Evolutionary conservation across 2,797 vertebrate species (phyloP).

Genomic region (Cygnus olor): DNA sequence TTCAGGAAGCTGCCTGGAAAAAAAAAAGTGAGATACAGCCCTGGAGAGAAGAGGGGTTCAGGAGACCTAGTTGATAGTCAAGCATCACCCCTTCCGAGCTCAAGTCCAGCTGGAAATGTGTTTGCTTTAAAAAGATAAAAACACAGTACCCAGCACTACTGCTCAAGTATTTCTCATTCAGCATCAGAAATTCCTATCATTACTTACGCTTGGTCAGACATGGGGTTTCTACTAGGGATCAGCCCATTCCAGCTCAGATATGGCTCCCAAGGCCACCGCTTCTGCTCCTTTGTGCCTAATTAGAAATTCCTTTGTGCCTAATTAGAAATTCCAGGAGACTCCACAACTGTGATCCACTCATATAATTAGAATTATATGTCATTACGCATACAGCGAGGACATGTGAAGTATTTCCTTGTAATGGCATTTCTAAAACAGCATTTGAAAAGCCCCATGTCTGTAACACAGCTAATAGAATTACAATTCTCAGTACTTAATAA

Average conservation of each 20-base stretch:
- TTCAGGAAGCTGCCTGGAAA: neutral
- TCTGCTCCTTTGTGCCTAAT: neutral
- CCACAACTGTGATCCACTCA: neutral
- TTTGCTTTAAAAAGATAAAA: neutral
- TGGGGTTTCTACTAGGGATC: neutral
- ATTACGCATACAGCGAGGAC: accelerated
- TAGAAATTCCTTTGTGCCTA: neutral
- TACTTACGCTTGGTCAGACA: neutral
- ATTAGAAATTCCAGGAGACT: neutral
- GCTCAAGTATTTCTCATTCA: neutral
- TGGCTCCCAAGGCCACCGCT: neutral
- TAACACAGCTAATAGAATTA: neutral
- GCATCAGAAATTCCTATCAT: neutral
- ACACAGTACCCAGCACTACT: neutral
- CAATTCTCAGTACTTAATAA: no score
- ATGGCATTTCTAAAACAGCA: neutral
- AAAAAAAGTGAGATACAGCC: neutral
- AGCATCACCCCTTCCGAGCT: neutral
- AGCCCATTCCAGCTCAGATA: neutral
- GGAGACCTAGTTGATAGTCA: neutral
- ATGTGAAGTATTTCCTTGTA: neutral
- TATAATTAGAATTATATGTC: neutral
- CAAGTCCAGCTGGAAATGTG: neutral
- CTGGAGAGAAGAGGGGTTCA: neutral
- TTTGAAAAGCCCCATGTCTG: accelerated